phyloP scores from a whole-genome alignment of 2,888 invertebrate species.

The Aspidapion aeneum region DNA sequence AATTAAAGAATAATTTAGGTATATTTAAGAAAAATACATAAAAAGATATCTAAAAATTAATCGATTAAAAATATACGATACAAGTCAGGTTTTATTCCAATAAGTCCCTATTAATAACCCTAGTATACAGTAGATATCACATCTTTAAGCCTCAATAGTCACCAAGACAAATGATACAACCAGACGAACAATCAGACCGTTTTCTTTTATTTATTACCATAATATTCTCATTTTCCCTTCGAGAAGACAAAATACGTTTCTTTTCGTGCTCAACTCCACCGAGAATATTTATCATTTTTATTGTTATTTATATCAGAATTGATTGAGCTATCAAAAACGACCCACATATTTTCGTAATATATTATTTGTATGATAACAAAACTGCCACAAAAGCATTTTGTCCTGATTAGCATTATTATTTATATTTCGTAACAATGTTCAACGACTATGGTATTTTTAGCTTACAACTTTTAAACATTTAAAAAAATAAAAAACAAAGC shows the following conservation, averaged over 20 bases:
- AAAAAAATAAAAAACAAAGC: too few species aligned
- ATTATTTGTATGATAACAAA: background rate
- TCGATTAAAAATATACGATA: too few species aligned
- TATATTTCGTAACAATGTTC: too few species aligned
- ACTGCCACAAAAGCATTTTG: background rate
- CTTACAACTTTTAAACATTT: too few species aligned
- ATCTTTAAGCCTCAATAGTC: too few species aligned
- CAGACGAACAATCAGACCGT: background rate
- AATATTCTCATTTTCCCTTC: background rate
- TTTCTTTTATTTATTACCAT: conserved; percentile 1
- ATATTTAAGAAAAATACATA: too few species aligned
- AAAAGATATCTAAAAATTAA: too few species aligned
- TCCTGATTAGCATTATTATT: background rate
- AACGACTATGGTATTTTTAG: too few species aligned
- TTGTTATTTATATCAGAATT: conserved; percentile 4
- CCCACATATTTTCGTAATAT: background rate
- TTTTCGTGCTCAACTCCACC: background rate
- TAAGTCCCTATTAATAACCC: too few species aligned
- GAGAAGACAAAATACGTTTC: background rate
- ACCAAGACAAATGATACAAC: background rate
- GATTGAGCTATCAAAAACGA: conserved; percentile 2
- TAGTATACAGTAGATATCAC: too few species aligned
- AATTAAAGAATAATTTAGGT: too few species aligned
- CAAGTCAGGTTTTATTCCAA: too few species aligned
- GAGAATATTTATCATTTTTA: background rate